Evolutionary conservation across 2,888 invertebrate genomes (phyloP), one percentile per base, ranked within the genome.

Genomic region (Itoplectis maculator): DNA sequence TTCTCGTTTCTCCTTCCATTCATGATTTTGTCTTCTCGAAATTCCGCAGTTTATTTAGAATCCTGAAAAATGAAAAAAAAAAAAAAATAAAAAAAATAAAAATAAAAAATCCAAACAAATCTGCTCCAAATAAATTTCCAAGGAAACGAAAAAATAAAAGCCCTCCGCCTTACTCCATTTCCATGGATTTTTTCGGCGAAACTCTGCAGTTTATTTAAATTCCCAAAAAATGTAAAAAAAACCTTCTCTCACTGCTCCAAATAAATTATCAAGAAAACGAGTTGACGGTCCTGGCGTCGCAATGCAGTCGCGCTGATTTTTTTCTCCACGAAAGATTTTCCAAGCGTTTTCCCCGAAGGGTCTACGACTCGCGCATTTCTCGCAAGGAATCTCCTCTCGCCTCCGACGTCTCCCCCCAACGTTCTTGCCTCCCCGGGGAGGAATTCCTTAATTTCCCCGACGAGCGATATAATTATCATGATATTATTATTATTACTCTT

Each of bases 401-500:
- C 20, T 35, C 13, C 59, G 40, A 15, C 18, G 13, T 2, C 37
- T 3, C 15, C 37, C 61, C 49, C n/a, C n/a, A n/a, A n/a, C n/a
- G n/a, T n/a, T n/a, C n/a, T n/a, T n/a, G n/a, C n/a, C n/a, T n/a
- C n/a, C n/a, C 37, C 3, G 35, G 47, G 20, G 35, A 37, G 47
- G 13, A 15, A 63, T 69, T 54, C 45, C 54, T 37, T 51, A 80
- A 80, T 65, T 70, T 66, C 56, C 70, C 74, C 70, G 66, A 72
- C 70, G 63, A 75, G 54, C 63, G 70, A 76, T 70, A 66, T 56
- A 76, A 76, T 76, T 59, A 72, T 76, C 18, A 66, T 70, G 75
- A 72, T 65, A 15, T 76, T 81, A 65, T 76, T 56, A 72, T 81
- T 76, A 81, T 70, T 23, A 75, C 63, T 65, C 75, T 65, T 70